Evolutionary conservation across 2,888 invertebrate species (phyloP).

Genomic region (Amiota minor): DNA sequence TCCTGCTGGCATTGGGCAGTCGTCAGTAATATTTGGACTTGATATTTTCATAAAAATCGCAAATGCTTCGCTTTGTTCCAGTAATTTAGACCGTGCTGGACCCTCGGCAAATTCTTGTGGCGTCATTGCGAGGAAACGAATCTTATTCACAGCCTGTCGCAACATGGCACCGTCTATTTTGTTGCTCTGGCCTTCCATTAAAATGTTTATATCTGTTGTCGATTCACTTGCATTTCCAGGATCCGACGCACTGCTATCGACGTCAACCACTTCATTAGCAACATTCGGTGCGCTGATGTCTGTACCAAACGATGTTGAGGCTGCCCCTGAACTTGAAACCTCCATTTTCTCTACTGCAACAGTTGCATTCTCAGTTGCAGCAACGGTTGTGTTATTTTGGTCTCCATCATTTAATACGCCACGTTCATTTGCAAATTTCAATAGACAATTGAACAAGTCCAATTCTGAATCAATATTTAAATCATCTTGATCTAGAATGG

Average conservation of each 20-base stretch:
- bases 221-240: constrained; percentile 46
- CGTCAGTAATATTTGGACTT: constrained; percentile 79
- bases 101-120: constrained; percentile 89
- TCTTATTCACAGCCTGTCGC: constrained; percentile 83
- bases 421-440: constrained; percentile 79
- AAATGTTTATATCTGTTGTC: constrained; percentile 56
- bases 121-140: constrained; percentile 85
- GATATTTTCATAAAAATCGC: constrained; percentile 80
- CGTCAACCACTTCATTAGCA: constrained; percentile 64
- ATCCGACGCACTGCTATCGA: constrained; percentile 64
- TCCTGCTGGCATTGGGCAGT: constrained; percentile 82
- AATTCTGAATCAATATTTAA: constrained; percentile 84
- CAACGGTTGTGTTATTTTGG: constrained; percentile 37
- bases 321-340: neutral
- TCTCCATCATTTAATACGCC: constrained; percentile 72
- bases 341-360: neutral
- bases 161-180: constrained; percentile 72
- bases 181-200: constrained; percentile 65
- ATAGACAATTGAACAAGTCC: constrained; percentile 83
- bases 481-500: constrained; percentile 83
- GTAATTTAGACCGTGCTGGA: constrained; percentile 82
- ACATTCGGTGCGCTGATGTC: constrained; percentile 59
- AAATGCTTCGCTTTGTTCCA: constrained; percentile 82
- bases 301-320: constrained; percentile 24
- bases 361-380: constrained; percentile 54